phyloP scores from a whole-genome alignment of 2,113 vertebrate genomes.

The Numida meleagris region DNA sequence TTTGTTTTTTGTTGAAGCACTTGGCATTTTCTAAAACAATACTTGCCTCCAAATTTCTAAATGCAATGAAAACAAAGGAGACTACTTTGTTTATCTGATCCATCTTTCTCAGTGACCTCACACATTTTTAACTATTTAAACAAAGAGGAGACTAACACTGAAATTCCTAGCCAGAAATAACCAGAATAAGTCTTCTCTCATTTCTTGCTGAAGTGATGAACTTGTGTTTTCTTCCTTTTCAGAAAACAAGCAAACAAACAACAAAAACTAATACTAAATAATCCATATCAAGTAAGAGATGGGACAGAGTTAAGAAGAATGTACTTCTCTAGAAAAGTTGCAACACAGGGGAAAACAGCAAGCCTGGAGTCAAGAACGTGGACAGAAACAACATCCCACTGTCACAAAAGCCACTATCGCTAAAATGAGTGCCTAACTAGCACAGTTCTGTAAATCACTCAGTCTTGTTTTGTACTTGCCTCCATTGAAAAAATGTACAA shows the following conservation, averaged over 20 bases:
- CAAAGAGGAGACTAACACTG: neutral
- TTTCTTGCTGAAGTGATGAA: neutral
- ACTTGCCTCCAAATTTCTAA: neutral
- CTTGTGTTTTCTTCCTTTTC: neutral
- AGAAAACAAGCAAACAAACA: neutral
- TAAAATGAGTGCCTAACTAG: neutral
- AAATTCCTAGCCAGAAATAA: neutral
- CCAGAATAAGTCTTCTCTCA: neutral
- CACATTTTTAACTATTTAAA: neutral
- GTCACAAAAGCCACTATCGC: neutral
- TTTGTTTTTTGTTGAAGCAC: neutral
- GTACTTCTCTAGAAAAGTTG: neutral
- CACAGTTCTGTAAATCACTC: neutral
- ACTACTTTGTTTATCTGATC: neutral
- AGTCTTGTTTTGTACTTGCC: neutral
- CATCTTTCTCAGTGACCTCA: neutral
- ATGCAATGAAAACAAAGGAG: neutral
- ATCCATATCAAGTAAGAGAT: neutral
- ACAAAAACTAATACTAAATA: neutral
- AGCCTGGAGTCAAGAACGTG: neutral
- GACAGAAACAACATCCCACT: neutral
- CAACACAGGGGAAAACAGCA: neutral
- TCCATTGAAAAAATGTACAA: neutral
- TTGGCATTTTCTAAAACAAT: rapidly evolving
- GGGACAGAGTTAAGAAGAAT: neutral